Evolutionary conservation across 1,140 invertebrate genomes (phyloP), one percentile per base, ranked within the genome.

Genomic region (Sitodiplosis mosellana): DNA sequence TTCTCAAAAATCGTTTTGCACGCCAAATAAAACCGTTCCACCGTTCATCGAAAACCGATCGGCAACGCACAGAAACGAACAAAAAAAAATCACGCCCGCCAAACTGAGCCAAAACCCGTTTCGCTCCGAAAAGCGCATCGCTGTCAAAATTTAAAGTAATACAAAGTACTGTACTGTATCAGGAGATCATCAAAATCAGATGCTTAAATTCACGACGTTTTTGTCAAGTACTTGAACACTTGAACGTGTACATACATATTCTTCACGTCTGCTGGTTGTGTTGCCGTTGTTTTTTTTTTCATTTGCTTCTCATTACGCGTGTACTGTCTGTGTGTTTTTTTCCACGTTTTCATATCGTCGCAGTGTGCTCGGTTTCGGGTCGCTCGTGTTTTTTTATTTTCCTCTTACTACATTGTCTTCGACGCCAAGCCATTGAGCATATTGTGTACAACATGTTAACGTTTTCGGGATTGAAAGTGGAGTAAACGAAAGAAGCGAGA

Each of bases 81-180:
- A 38, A 38, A 38, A n/a, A 17, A 5, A 38, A 38, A 38, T 38
- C 14, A 14, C 12, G 12, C 17, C 36, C n/a, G n/a, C n/a, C n/a
- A n/a, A n/a, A n/a, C n/a, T n/a, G n/a, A n/a, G n/a, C n/a, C 3
- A 17, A 38, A 17, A 38, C 27, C 10, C 27, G 36, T 38, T 38
- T 38, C 12, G 36, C 5, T 38, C 14, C 17, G 17, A 12, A 38
- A 14, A 38, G 17, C 36, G 14, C 36, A 38, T n/a, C 12, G 36
- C 12, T 27, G 27, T 27, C 27, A 27, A 27, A 27, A 27, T 27
- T 27, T 27, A 27, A 52, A 63, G 60, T 61, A 61, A 62, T 60
- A 59, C 57, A 59, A 57, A 62, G 60, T 63, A 62, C 60, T 63
- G 60, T 60, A 60, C 54, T 57, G 50, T 52, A 60, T 55, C 60